Conservation (phyloP, 2,888 invertebrate genomes). For the Lucinisca nassula region DNA sequence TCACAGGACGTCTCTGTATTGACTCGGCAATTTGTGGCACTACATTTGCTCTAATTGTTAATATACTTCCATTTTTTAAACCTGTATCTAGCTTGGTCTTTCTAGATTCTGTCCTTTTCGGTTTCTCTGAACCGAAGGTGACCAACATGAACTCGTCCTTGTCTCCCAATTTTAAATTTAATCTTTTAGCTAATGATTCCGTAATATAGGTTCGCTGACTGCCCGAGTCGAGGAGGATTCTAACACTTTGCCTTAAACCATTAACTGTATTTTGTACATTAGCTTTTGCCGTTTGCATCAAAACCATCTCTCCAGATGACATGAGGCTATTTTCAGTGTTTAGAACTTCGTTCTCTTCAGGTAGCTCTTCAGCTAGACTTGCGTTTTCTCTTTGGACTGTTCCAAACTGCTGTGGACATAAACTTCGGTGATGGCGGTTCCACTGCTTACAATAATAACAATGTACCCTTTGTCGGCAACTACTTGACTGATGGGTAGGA, state of each 20-base stretch:
- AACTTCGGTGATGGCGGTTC: too few species aligned
- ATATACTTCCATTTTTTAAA: conserved; percentile 26
- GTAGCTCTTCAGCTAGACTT: too few species aligned
- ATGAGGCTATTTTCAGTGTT: too few species aligned
- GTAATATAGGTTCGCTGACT: conserved; percentile 30
- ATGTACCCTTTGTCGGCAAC: too few species aligned
- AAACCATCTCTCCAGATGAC: too few species aligned
- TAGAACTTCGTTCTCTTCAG: too few species aligned
- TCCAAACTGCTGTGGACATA: too few species aligned
- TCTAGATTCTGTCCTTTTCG: conserved; percentile 36
- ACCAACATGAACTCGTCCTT: neutral
- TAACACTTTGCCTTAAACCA: neutral
- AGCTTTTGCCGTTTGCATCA: conserved; percentile 13
- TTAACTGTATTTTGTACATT: neutral
- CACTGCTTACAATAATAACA: too few species aligned
- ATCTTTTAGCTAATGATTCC: neutral
- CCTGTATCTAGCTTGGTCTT: conserved; percentile 24
- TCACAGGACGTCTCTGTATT: conserved; percentile 12
- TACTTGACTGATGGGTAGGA: too few species aligned
- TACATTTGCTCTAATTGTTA: conserved; percentile 46
- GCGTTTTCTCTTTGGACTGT: too few species aligned
- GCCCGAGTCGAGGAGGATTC: conserved; percentile 18
- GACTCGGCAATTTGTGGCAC: conserved; percentile 47
- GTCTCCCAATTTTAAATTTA: neutral
- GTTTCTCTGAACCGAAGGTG: conserved; percentile 26